Conservation (phyloP, 37 sponge, comb jelly and placozoan species). For the Spongilla lacustris region DNA sequence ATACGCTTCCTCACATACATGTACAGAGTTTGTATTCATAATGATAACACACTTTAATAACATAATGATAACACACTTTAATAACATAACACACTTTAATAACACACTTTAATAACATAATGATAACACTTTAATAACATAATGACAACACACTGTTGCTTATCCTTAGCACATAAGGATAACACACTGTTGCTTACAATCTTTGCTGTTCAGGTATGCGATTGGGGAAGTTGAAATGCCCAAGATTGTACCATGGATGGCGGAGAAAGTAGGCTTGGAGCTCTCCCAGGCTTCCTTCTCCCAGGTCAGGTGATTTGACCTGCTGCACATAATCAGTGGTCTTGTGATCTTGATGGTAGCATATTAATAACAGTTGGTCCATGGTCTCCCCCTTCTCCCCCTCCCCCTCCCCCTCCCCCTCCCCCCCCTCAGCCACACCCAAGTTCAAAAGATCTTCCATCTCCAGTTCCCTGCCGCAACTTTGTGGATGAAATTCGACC, state of each 20-base stretch:
- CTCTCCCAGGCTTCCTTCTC: slow-evolving; percentile 65
- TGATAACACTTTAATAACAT: too few relatives aligned
- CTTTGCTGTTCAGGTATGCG: slow-evolving; percentile 77
- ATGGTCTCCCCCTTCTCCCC: not conserved
- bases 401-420: not conserved
- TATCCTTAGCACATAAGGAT: too few relatives aligned
- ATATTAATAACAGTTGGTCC: not conserved
- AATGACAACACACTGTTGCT: too few relatives aligned
- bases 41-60: too few relatives aligned
- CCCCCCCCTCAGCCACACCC: slow-evolving; percentile 61
- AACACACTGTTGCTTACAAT: too few relatives aligned
- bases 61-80: too few relatives aligned
- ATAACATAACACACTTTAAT: too few relatives aligned
- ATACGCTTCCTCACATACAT: too few relatives aligned
- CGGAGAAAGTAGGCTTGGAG: slow-evolving; percentile 62
- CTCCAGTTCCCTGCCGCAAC: slow-evolving; percentile 42
- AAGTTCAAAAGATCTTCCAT: slow-evolving; percentile 54
- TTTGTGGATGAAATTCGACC: slow-evolving; percentile 69
- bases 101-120: too few relatives aligned
- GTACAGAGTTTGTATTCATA: too few relatives aligned
- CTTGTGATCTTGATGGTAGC: too few relatives aligned
- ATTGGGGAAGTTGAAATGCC: slow-evolving; percentile 73
- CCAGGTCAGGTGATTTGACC: slow-evolving; percentile 39
- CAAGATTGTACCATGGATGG: slow-evolving; percentile 44
- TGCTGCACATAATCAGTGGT: too few relatives aligned